Conservation (phyloP, 2,888 invertebrate species). For the Chromoteleia sp. region DNA sequence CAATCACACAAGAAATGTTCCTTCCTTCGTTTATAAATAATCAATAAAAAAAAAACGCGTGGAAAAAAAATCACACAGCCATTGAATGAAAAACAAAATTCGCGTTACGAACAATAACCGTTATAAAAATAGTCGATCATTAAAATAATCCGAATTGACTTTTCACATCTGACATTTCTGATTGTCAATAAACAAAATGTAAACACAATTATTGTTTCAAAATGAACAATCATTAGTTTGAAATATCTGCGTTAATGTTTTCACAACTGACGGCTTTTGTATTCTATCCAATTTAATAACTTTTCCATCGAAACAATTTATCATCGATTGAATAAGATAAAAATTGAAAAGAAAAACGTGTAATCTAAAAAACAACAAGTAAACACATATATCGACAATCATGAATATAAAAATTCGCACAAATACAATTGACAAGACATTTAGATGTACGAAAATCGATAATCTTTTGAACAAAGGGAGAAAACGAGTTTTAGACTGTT, state of each 20-base stretch:
- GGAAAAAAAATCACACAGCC: too few species aligned
- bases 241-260: neutral
- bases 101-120: neutral
- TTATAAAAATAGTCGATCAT: neutral
- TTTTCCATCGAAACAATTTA: too few species aligned
- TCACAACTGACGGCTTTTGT: neutral
- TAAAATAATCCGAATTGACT: neutral
- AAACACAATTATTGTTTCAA: neutral
- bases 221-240: neutral
- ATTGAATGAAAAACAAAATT: neutral
- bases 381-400: conserved; percentile 7
- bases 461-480: conserved; percentile 2
- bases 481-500: conserved; percentile 37
- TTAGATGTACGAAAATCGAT: neutral
- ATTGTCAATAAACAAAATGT: neutral
- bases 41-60: too few species aligned
- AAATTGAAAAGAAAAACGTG: neutral
- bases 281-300: too few species aligned
- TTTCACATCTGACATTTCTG: neutral
- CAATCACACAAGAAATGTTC: neutral
- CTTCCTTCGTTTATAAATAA: neutral
- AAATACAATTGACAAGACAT: conserved; percentile 1
- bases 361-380: neutral
- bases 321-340: neutral
- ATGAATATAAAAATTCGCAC: neutral